Conservation (phyloP, 2,113 vertebrate genomes). For the Catharus minimus region DNA sequence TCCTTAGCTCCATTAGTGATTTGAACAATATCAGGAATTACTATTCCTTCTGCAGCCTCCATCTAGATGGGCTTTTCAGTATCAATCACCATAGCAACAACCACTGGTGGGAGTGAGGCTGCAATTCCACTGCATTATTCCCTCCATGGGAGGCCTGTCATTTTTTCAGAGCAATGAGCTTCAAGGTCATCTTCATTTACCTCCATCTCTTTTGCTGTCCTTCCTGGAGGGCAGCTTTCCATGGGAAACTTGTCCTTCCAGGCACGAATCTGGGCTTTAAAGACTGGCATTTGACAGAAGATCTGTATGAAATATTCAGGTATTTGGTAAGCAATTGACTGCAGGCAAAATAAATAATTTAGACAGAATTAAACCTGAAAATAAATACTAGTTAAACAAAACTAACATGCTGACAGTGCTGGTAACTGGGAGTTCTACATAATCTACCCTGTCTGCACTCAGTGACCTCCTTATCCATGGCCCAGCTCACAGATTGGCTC, state of each 20-base stretch:
- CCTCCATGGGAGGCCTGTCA: conserved; percentile 58
- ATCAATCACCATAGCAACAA: conserved; percentile 67
- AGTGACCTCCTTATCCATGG: not conserved
- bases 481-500: not conserved
- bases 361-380: not conserved
- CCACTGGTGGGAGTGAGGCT: conserved; percentile 41
- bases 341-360: not conserved
- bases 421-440: not conserved
- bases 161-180: conserved; percentile 28
- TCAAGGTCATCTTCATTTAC: conserved; percentile 62
- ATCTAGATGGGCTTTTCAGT: conserved; percentile 24
- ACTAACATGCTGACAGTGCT: not conserved
- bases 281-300: not conserved
- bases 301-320: not conserved
- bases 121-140: conserved; percentile 56
- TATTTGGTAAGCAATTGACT: not conserved
- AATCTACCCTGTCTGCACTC: not conserved
- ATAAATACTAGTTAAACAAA: not conserved
- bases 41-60: conserved; percentile 44
- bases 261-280: not conserved
- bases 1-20: conserved; percentile 25
- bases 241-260: not conserved
- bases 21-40: conserved; percentile 64
- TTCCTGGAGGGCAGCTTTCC: conserved; percentile 32
- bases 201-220: conserved; percentile 11